These are phyloP conservation scores for Apis laboriosa DNA, from an alignment of 1,140 invertebrate species.

Conservation along the genomic window DNA sequence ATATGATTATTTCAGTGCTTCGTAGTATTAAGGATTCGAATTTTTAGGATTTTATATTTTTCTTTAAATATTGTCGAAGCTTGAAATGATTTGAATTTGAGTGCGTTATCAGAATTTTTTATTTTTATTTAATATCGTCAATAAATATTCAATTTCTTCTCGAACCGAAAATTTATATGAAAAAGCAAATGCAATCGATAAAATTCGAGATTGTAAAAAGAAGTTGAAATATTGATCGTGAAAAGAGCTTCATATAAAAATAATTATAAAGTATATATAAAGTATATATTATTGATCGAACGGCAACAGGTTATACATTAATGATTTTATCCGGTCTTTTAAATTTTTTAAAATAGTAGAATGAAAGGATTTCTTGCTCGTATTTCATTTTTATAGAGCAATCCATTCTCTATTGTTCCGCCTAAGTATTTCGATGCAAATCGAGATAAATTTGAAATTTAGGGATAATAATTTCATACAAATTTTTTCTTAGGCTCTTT, in stretches of 20 bases:
- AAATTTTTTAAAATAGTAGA: constrained; percentile 14
- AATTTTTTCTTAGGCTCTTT: background rate
- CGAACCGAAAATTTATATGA: background rate
- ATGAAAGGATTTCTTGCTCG: background rate
- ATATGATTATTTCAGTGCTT: too few relatives aligned
- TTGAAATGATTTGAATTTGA: too few relatives aligned
- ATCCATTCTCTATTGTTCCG: constrained; percentile 1
- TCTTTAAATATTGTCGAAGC: too few relatives aligned
- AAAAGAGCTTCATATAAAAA: background rate
- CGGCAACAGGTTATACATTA: constrained; percentile 40
- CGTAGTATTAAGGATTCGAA: too few relatives aligned
- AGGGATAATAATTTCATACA: background rate
- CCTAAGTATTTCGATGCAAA: background rate
- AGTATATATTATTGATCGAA: background rate
- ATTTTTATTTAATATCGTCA: background rate
- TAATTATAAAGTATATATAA: too few relatives aligned
- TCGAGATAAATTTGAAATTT: constrained; percentile 2
- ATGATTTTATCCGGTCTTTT: constrained; percentile 8
- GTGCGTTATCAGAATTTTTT: too few relatives aligned
- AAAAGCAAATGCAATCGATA: background rate
- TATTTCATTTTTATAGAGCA: constrained; percentile 7
- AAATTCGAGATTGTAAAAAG: background rate
- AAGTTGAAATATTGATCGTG: background rate
- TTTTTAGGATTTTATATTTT: too few relatives aligned
- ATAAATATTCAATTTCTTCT: background rate